Conservation (phyloP, 2,888 invertebrate genomes). For the Diarsia mendica region DNA sequence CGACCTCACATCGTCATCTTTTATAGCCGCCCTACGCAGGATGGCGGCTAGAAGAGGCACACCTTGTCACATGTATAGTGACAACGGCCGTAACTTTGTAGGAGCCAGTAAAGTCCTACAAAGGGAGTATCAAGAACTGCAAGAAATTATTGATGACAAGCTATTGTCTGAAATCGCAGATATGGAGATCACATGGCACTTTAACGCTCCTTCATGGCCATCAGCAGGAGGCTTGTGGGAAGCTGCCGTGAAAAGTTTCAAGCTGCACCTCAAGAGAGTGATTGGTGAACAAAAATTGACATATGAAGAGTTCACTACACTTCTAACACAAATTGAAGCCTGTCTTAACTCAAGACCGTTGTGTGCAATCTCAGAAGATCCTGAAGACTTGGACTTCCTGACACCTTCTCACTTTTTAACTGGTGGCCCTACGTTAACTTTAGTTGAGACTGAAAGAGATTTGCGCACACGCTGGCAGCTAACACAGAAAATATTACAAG, state of each 20-base stretch:
- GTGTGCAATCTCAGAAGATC: conserved; percentile 2
- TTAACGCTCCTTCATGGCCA: conserved; percentile 8
- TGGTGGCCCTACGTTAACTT: background rate
- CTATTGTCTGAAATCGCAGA: background rate
- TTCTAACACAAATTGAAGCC: conserved; percentile 6
- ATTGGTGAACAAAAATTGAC: conserved; percentile 3
- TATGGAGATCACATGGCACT: background rate
- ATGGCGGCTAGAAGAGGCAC: conserved; percentile 27
- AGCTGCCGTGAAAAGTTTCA: conserved; percentile 4
- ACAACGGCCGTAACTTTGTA: conserved; percentile 19
- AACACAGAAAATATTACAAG: conserved; percentile 6
- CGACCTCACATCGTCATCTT: conserved; percentile 14
- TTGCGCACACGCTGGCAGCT: conserved; percentile 9
- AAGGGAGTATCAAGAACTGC: conserved; percentile 5
- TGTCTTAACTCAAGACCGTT: conserved; percentile 8
- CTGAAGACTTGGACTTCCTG: conserved; percentile 4
- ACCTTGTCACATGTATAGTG: conserved; percentile 16
- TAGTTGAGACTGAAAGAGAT: background rate
- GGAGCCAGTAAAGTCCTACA: conserved; percentile 14
- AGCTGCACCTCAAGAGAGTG: conserved; percentile 5
- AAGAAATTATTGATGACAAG: background rate
- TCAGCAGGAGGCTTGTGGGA: conserved; percentile 2
- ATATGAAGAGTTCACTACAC: conserved; percentile 4
- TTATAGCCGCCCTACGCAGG: conserved; percentile 17
- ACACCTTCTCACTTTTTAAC: conserved; percentile 16